Conservation (phyloP, 2,888 invertebrate species). For the Chesias legatella region DNA sequence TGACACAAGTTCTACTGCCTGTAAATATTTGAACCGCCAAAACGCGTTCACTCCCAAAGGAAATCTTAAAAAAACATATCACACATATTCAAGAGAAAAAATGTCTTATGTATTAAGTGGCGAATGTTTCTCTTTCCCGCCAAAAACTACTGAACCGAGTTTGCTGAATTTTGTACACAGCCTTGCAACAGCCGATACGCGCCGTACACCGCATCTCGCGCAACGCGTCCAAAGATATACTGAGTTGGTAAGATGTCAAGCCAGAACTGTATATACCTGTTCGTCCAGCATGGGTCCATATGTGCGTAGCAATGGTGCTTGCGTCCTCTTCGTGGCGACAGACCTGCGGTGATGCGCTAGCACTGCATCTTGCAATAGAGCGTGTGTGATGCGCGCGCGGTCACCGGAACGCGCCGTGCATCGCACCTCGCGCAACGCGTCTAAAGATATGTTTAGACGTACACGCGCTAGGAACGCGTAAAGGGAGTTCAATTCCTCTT, state of each 20-base stretch:
- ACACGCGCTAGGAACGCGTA: constrained; percentile 59
- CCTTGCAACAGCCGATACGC: too few relatives aligned
- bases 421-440: constrained; percentile 56
- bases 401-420: constrained; percentile 54
- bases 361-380: constrained; percentile 52
- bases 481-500: constrained; percentile 48
- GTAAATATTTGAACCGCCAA: too few relatives aligned
- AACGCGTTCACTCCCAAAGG: too few relatives aligned
- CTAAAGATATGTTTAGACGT: constrained; percentile 57
- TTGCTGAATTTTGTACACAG: too few relatives aligned
- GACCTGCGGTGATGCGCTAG: constrained; percentile 50
- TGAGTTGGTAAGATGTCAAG: too few relatives aligned
- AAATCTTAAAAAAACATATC: too few relatives aligned
- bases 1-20: too few relatives aligned
- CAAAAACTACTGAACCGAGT: too few relatives aligned
- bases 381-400: constrained; percentile 39
- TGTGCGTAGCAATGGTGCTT: constrained; percentile 44
- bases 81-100: too few relatives aligned
- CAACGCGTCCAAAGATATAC: constrained; percentile 59
- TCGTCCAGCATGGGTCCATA: constrained; percentile 53
- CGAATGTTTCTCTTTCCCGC: too few relatives aligned
- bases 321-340: constrained; percentile 19
- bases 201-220: constrained; percentile 53
- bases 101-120: too few relatives aligned
- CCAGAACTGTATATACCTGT: too few relatives aligned